Percentiles rank a stretch among this genome's conserved stretches.
Conservation (phyloP, 2,113 vertebrate genomes). For the Brachypteracias leptosomus region DNA sequence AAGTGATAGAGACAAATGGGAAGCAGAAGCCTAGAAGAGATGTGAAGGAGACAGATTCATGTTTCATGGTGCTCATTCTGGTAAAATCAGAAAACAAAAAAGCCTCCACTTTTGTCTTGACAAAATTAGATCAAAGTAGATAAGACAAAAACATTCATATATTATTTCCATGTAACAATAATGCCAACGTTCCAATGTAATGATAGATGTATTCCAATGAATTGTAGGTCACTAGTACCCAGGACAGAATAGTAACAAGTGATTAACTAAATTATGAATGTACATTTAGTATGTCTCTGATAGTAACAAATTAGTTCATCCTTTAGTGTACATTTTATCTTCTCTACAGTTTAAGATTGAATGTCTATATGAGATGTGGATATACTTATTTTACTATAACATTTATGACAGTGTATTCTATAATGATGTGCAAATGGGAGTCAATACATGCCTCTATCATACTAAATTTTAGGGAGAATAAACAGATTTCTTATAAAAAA, state of each 20-base stretch:
- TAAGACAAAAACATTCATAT: neutral
- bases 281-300: rapidly evolving
- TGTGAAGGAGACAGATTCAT: neutral
- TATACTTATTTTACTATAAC: neutral
- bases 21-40: neutral
- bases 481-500: neutral
- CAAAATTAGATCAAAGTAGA: neutral
- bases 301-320: neutral
- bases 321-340: neutral
- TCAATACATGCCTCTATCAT: neutral
- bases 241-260: neutral
- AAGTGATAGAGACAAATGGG: neutral
- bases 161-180: neutral
- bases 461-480: neutral
- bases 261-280: neutral
- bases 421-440: neutral
- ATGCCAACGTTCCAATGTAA: neutral
- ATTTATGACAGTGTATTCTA: neutral
- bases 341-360: neutral
- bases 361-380: neutral
- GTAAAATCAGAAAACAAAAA: neutral
- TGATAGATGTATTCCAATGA: neutral
- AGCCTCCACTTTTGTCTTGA: neutral
- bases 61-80: neutral
- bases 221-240: neutral